Evolutionary conservation across 2,797 vertebrate genomes (phyloP).

Genomic region (Poecilia gillii): DNA sequence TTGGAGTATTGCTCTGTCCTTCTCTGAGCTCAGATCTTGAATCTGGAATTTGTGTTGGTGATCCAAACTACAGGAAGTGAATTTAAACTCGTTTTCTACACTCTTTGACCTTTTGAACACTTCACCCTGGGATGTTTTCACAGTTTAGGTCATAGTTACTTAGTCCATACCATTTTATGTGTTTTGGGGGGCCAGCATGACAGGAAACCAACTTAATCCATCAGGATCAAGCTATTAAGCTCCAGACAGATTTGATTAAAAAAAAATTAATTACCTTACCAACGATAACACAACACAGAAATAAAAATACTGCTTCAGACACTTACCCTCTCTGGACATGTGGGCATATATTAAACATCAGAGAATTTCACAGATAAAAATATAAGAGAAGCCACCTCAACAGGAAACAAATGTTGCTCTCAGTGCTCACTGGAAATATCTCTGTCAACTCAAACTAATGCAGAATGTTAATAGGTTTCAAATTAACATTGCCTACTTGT

Average conservation of each 20-base stretch:
- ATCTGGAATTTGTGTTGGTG: slow-evolving; percentile 20
- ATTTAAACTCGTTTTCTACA: slow-evolving; percentile 31
- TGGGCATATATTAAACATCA: slow-evolving; percentile 42
- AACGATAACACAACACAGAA: slow-evolving; percentile 49
- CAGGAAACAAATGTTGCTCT: slow-evolving; percentile 63
- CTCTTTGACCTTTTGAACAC: slow-evolving; percentile 44
- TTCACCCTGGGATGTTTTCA: slow-evolving; percentile 46
- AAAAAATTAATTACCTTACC: slow-evolving; percentile 64
- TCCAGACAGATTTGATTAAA: slow-evolving; percentile 77
- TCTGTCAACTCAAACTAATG: slow-evolving; percentile 63
- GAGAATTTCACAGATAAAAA: slow-evolving; percentile 64
- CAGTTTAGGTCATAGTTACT: slow-evolving; percentile 47
- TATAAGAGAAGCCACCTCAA: slow-evolving; percentile 31
- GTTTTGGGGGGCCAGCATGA: slow-evolving; percentile 16
- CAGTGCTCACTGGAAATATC: slow-evolving; percentile 60
- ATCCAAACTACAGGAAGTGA: slow-evolving; percentile 25
- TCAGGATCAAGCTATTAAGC: slow-evolving; percentile 71
- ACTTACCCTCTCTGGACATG: slow-evolving; percentile 37
- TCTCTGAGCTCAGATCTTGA: slow-evolving; percentile 6
- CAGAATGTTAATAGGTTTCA: slow-evolving; percentile 78
- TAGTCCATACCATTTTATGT: slow-evolving; percentile 23
- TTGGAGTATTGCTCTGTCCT: neutral
- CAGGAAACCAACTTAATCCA: slow-evolving; percentile 74
- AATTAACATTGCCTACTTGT: slow-evolving; percentile 80
- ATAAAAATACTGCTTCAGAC: slow-evolving; percentile 22